Conservation (phyloP, 2,797 vertebrate species). For the Molossus alvarezi region DNA sequence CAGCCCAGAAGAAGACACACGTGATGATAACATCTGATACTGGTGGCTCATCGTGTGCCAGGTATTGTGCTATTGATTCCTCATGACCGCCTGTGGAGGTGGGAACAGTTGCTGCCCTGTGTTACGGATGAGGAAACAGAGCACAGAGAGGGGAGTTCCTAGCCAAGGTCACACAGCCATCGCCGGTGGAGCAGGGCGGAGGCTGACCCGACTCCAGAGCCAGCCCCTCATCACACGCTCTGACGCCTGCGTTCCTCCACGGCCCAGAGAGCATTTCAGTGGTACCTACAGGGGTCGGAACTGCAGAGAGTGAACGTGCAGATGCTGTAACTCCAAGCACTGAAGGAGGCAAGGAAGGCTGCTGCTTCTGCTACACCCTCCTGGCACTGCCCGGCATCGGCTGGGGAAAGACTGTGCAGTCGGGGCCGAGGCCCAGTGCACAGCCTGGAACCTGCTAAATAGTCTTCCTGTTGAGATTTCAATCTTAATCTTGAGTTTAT, state of each 20-base stretch:
- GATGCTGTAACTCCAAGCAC: accelerated
- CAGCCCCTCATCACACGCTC: background rate
- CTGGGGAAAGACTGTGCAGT: background rate
- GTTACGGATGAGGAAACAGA: background rate
- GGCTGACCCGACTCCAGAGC: background rate
- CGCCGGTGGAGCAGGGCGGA: background rate
- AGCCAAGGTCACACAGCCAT: background rate
- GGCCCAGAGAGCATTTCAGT: background rate
- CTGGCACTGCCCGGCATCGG: background rate
- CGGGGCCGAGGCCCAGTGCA: background rate
- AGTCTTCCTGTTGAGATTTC: background rate
- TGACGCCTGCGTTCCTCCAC: background rate
- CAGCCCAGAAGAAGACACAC: background rate
- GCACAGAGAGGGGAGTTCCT: background rate
- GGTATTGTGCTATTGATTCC: background rate
- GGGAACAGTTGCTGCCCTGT: background rate
- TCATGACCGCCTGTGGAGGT: accelerated
- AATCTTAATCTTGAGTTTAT: conserved; percentile 57
- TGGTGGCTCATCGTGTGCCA: background rate
- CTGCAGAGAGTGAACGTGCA: background rate
- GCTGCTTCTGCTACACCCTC: background rate
- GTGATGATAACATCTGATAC: background rate
- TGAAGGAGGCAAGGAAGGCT: background rate
- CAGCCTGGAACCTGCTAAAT: background rate
- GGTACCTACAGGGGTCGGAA: background rate